Evolutionary conservation across 2,113 vertebrate species (phyloP).

Genomic region (Notarius lentiginosus): DNA sequence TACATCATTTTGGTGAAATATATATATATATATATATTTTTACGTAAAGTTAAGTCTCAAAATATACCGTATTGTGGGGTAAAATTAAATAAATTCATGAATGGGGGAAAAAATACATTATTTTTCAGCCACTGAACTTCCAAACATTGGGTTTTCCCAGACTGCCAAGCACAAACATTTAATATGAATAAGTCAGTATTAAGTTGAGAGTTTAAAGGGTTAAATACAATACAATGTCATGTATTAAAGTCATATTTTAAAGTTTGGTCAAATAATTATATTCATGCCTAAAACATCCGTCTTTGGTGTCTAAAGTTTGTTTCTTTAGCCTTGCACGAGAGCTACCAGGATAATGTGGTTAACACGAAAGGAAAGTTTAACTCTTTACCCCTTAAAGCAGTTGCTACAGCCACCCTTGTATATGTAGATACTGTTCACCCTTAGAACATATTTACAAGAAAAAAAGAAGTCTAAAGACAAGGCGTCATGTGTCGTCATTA

Average conservation of each 20-base stretch:
- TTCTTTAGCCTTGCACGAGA: not conserved
- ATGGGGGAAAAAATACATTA: not conserved
- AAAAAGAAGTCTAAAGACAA: too few species aligned
- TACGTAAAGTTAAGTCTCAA: too few species aligned
- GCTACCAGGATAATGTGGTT: not conserved
- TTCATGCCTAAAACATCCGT: not conserved
- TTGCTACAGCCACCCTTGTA: too few species aligned
- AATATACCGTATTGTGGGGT: too few species aligned
- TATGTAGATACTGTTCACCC: too few species aligned
- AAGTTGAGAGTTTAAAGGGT: not conserved
- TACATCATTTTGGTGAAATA: not conserved
- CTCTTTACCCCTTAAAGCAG: too few species aligned
- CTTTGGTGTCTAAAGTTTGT: not conserved
- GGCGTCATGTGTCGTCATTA: too few species aligned
- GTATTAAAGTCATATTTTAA: not conserved
- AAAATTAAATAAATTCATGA: not conserved
- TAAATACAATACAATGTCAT: not conserved
- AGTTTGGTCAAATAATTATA: not conserved
- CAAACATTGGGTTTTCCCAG: not conserved
- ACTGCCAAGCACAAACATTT: not conserved
- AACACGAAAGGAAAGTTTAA: not conserved
- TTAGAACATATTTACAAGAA: too few species aligned
- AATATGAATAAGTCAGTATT: not conserved
- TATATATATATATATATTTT: not conserved
- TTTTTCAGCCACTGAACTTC: not conserved